These are phyloP conservation scores for Rallus limicola DNA, from an alignment of 2,113 vertebrate genomes.

Conservation along the genomic window DNA sequence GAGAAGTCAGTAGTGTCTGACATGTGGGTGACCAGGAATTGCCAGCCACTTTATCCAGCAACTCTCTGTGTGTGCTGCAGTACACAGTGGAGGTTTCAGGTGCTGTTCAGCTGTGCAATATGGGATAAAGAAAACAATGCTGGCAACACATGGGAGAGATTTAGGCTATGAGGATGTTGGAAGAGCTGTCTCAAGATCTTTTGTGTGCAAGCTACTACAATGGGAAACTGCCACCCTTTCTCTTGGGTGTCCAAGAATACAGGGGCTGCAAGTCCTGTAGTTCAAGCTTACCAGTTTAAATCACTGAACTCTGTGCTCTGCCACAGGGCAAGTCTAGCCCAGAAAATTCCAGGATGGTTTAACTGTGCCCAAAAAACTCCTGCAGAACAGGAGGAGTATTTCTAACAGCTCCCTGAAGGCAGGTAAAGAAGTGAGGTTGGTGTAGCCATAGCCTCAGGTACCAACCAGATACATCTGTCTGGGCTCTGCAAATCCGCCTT, in stretches of 20 bases:
- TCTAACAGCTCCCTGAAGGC: background rate
- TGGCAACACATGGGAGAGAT: background rate
- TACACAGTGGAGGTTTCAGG: background rate
- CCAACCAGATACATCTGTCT: accelerated
- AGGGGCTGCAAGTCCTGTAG: background rate
- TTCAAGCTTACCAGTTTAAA: background rate
- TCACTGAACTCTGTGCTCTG: background rate
- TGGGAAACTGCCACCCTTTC: background rate
- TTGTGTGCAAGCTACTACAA: background rate
- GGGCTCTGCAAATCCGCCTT: background rate
- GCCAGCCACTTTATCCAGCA: background rate
- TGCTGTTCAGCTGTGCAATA: background rate
- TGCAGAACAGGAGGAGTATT: background rate
- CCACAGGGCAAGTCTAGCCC: background rate
- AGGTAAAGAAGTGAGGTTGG: background rate
- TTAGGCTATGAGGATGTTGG: background rate
- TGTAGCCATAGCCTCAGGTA: background rate
- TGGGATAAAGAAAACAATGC: background rate
- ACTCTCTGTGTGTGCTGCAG: background rate
- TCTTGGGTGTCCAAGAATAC: background rate
- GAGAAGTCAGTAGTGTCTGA: background rate
- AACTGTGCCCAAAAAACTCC: background rate
- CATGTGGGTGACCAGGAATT: background rate
- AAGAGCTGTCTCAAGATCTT: background rate
- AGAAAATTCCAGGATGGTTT: background rate